Evolutionary conservation across 2,888 invertebrate species (phyloP).

Genomic region (Sesamia inferens): DNA sequence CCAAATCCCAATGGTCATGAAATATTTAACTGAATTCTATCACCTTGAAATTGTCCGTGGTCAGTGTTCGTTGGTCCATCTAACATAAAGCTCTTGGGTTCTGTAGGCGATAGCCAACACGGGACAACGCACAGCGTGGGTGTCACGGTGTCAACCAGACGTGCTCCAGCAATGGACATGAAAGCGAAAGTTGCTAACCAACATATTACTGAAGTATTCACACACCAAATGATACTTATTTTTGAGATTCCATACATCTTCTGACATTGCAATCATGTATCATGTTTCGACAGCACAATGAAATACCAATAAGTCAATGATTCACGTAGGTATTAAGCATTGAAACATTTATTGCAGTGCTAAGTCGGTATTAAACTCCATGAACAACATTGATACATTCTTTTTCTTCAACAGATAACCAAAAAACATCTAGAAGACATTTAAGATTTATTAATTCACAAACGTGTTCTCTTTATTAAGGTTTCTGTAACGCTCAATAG

Average conservation of each 20-base stretch:
- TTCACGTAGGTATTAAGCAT: slow-evolving; percentile 26
- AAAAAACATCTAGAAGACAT: slow-evolving; percentile 16
- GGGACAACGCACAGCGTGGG: slow-evolving; percentile 67
- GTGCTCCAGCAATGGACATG: slow-evolving; percentile 54
- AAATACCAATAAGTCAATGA: slow-evolving; percentile 40
- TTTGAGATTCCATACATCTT: slow-evolving; percentile 34
- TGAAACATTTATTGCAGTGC: slow-evolving; percentile 23
- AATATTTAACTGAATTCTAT: slow-evolving; percentile 29
- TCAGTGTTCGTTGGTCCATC: slow-evolving; percentile 70
- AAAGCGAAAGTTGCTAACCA: slow-evolving; percentile 68
- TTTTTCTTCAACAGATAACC: slow-evolving; percentile 10
- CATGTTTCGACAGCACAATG: slow-evolving; percentile 40
- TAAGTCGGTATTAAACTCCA: slow-evolving; percentile 16
- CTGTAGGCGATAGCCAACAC: slow-evolving; percentile 61
- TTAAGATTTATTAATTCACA: slow-evolving; percentile 39
- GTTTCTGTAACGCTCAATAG: slow-evolving; percentile 48
- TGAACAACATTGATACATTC: slow-evolving; percentile 14
- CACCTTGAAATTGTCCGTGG: slow-evolving; percentile 73
- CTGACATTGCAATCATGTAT: slow-evolving; percentile 39
- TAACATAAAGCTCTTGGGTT: slow-evolving; percentile 71
- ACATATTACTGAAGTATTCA: slow-evolving; percentile 58
- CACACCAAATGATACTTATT: slow-evolving; percentile 37
- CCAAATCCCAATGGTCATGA: too few relatives aligned
- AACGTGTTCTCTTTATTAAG: slow-evolving; percentile 27
- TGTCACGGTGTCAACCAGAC: slow-evolving; percentile 66